Percentiles rank a stretch among this genome's conserved stretches.
phyloP scores from a whole-genome alignment of 2,888 invertebrate species.

The Macrosiphum euphorbiae region DNA sequence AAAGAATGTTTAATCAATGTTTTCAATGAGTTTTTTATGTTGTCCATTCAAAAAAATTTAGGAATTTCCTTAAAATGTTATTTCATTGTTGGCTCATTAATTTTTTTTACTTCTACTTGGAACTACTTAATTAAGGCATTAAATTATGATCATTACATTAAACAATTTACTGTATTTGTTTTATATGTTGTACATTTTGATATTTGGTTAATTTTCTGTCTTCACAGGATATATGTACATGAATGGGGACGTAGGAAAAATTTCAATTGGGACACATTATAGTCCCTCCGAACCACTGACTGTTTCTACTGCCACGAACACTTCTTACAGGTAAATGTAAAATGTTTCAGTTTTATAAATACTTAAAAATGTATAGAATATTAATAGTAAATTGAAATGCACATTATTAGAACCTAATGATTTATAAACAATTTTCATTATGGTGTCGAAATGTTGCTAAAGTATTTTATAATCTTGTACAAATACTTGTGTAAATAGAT shows the following conservation, averaged over 20 bases:
- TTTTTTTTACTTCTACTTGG: background rate
- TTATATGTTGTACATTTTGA: background rate
- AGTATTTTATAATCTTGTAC: conserved; percentile 45
- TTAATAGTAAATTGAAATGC: conserved; percentile 3
- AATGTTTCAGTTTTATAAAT: background rate
- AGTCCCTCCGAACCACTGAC: conserved; percentile 78
- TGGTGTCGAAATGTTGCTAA: conserved; percentile 59
- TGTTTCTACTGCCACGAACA: conserved; percentile 68
- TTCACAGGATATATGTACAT: conserved; percentile 81
- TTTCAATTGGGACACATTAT: conserved; percentile 80
- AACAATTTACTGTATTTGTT: background rate
- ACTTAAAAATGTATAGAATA: background rate
- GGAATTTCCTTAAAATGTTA: background rate
- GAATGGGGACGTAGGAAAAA: conserved; percentile 86
- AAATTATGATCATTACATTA: background rate
- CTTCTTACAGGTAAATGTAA: conserved; percentile 70
- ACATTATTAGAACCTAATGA: conserved; percentile 61
- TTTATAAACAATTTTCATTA: conserved; percentile 21
- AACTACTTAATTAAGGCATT: background rate
- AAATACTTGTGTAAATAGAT: conserved; percentile 21
- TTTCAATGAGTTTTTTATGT: background rate
- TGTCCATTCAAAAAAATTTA: background rate
- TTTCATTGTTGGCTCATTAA: background rate
- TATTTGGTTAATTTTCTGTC: conserved; percentile 65
- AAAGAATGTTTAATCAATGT: background rate